Base-by-base conservation (phyloP, 2,888 invertebrate species). In the Trissolcus japonicus region DNA sequence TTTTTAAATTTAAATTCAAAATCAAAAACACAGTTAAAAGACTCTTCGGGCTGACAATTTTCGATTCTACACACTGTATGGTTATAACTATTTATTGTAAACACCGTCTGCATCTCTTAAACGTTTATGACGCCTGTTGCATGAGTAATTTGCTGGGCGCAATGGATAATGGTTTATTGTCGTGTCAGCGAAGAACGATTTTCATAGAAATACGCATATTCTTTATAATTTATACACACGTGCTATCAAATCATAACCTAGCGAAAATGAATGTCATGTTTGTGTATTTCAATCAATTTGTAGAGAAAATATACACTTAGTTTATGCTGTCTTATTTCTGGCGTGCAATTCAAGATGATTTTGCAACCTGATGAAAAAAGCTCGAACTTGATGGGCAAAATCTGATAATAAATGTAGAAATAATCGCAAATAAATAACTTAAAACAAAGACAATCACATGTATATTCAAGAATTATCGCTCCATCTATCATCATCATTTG, bases 81-180 rank as follows among this genome's bases (percentile, higher is more conserved):
- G 84, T 86, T 85, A 86, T 86, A 86, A 86, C 82, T 84, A 83
- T 86, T 86, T 84, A 86, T 84, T 82, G 86, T 84, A 61, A 65
- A 83, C 86, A 83, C 82, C 69, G 85, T 84, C 84, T 86, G 85
- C 84, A 86, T 87, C 82, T 83, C 81, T 82, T 79, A 83, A 81
- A 79, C 80, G 80, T 82, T 81, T 78, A 73, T 80, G 67, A 79
- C 83, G 81, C 80, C 80, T 73, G 77, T 60, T 68, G 86, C 83
- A 85, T 86, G 79, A 80, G 68, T 78, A 83, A 84, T 83, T 56
- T 35, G 46, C 50, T 68, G 66, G 68, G 66, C 73, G 65, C 76
- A 55, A 67, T 76, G 65, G 66, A 71, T 76, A 72, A 76, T 76
- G 57, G 65, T 71, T 66, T 76, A 71, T 71, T 66, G 71, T 76